Conservation (phyloP, 2,888 invertebrate species). For the Palloptera scutellata region DNA sequence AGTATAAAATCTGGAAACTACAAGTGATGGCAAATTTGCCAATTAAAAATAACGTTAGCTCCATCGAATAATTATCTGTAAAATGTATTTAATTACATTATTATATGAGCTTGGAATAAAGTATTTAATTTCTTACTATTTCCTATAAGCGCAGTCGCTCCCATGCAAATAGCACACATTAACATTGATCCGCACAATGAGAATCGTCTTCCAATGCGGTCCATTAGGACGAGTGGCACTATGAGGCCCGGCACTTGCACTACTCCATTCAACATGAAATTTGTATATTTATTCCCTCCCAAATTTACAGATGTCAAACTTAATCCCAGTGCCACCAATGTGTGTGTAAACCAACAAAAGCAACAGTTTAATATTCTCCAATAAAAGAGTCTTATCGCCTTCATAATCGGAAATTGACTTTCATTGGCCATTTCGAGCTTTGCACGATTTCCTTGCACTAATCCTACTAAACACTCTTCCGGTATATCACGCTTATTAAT, state of each 20-base stretch:
- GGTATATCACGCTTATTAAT: constrained; percentile 65
- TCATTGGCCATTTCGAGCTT: constrained; percentile 49
- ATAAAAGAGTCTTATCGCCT: constrained; percentile 47
- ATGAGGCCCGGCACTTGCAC: constrained; percentile 79
- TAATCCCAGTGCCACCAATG: constrained; percentile 81
- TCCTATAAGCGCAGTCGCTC: constrained; percentile 51
- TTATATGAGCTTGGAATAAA: neutral
- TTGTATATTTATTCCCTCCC: constrained; percentile 77
- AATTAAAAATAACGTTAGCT: constrained; percentile 65
- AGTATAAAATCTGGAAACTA: constrained; percentile 73
- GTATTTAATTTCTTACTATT: constrained; percentile 40
- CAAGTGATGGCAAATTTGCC: constrained; percentile 74
- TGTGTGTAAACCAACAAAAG: constrained; percentile 81
- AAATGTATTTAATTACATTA: constrained; percentile 9
- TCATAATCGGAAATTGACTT: constrained; percentile 50
- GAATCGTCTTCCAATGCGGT: constrained; percentile 71
- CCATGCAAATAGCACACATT: constrained; percentile 67
- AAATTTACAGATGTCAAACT: constrained; percentile 80
- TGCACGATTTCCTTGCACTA: constrained; percentile 46
- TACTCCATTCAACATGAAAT: constrained; percentile 69
- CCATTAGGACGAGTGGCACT: constrained; percentile 70
- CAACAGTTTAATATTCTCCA: constrained; percentile 69
- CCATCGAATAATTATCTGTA: constrained; percentile 66
- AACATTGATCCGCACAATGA: constrained; percentile 72
- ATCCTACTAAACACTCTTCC: constrained; percentile 45